A percentile compares a stretch with the other conserved stretches of the same genome.
Conservation (phyloP, 1,140 invertebrate species). For the Macrocentrus cingulum region DNA sequence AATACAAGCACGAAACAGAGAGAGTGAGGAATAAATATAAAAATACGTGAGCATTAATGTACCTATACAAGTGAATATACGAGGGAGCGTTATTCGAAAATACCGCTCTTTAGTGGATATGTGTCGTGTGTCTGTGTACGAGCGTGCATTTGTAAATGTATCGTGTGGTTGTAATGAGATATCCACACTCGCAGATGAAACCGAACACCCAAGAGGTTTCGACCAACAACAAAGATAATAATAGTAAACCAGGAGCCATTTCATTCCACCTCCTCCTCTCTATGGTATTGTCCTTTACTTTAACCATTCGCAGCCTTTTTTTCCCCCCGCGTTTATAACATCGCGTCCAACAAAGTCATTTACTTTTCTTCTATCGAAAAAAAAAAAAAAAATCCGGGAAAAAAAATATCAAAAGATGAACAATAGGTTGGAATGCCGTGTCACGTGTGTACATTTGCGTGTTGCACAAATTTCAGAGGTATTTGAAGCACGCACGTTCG, state of each 20-base stretch:
- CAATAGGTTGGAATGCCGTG: neutral
- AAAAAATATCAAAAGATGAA: neutral
- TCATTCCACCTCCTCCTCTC: neutral
- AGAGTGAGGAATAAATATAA: neutral
- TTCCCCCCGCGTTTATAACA: neutral
- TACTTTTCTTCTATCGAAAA: no score
- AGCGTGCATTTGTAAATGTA: no score
- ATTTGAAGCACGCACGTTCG: conserved; percentile 45
- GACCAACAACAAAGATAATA: neutral
- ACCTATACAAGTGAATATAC: conserved; percentile 9
- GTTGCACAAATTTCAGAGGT: conserved; percentile 31
- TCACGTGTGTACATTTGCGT: neutral
- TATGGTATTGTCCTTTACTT: neutral
- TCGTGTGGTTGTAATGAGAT: neutral
- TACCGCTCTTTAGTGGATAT: neutral
- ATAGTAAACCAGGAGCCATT: neutral
- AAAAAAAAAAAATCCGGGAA: conserved; percentile 11
- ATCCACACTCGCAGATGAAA: neutral
- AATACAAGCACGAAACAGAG: conserved; percentile 13
- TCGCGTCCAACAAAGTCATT: conserved; percentile 24
- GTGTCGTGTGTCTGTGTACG: neutral
- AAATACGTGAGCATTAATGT: neutral
- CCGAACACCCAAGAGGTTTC: neutral
- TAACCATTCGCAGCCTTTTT: neutral
- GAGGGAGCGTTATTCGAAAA: neutral